Conservation (phyloP, 2,113 vertebrate genomes). For the Cynoglossus semilaevis region DNA sequence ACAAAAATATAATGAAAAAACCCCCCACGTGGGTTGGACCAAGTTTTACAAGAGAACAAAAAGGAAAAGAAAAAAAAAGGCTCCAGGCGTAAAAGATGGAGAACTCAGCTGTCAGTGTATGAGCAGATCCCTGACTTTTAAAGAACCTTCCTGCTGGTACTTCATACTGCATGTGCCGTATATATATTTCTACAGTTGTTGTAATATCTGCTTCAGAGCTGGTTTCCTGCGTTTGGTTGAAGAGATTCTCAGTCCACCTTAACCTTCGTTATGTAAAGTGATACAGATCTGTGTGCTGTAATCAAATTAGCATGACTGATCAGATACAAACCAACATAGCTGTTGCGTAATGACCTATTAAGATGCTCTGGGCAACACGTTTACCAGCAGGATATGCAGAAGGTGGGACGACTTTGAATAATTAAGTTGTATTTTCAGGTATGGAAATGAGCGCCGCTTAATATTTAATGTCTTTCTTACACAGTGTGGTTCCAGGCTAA, state of each 20-base stretch:
- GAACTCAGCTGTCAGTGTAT: background rate
- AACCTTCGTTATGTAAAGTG: constrained; percentile 27
- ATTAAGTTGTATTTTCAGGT: constrained; percentile 39
- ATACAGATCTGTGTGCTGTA: constrained; percentile 24
- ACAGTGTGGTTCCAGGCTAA: constrained; percentile 22
- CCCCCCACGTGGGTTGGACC: no score
- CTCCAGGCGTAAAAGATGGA: background rate
- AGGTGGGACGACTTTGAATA: constrained; percentile 48
- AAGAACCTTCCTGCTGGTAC: background rate
- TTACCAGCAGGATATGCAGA: constrained; percentile 18
- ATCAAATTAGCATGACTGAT: constrained; percentile 55
- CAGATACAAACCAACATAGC: background rate
- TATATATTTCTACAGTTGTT: background rate
- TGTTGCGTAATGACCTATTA: constrained; percentile 36
- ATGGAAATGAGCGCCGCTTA: constrained; percentile 42
- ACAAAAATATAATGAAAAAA: no score
- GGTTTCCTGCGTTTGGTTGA: constrained; percentile 3
- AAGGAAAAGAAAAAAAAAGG: background rate
- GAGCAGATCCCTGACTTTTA: background rate
- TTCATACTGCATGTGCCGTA: no score
- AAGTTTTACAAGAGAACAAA: background rate
- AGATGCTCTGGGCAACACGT: constrained; percentile 22
- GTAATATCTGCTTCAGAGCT: background rate
- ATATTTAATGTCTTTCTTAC: constrained; percentile 40
- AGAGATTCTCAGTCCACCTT: background rate